Percentiles rank a stretch among this genome's conserved stretches.
phyloP scores from a whole-genome alignment of 2,113 vertebrate genomes.

The Xiphophorus couchianus region DNA sequence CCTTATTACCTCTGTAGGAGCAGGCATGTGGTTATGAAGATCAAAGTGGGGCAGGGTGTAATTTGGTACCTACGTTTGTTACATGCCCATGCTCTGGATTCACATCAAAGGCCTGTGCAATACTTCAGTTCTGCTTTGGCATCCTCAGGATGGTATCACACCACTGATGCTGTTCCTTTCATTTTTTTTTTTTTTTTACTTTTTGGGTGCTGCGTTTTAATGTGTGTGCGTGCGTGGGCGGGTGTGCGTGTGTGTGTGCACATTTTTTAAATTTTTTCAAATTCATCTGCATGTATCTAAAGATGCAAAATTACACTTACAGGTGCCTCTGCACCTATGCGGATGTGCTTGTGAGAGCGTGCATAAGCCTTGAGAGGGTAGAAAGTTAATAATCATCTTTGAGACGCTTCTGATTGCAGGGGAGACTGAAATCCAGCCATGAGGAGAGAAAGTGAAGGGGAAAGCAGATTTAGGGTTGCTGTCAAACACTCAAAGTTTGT shows the following conservation, averaged over 20 bases:
- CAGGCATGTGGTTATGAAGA: slow-evolving; percentile 66
- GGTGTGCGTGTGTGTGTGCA: not conserved
- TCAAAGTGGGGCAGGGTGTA: slow-evolving; percentile 77
- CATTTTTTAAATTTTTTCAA: slow-evolving; percentile 9
- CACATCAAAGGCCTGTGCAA: slow-evolving; percentile 74
- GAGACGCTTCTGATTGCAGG: slow-evolving; percentile 62
- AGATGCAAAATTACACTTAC: slow-evolving; percentile 9
- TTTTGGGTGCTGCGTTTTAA: not conserved
- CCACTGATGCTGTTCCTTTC: slow-evolving; percentile 40
- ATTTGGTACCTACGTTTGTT: slow-evolving; percentile 76
- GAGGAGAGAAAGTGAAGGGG: slow-evolving; percentile 45
- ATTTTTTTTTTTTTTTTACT: slow-evolving; percentile 3
- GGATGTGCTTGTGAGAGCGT: slow-evolving; percentile 18
- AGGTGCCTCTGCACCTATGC: slow-evolving; percentile 10
- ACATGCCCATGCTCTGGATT: slow-evolving; percentile 74
- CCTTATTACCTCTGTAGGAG: slow-evolving; percentile 58
- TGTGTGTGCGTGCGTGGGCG: too few relatives aligned
- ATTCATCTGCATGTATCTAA: slow-evolving; percentile 10
- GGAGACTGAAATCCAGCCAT: slow-evolving; percentile 47
- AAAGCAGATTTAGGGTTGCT: slow-evolving; percentile 19
- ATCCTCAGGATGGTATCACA: slow-evolving; percentile 69
- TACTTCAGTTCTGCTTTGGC: slow-evolving; percentile 63
- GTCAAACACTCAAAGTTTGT: slow-evolving; percentile 17
- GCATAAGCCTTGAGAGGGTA: slow-evolving; percentile 48
- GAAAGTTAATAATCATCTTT: slow-evolving; percentile 51